Base-by-base conservation (phyloP, 2,113 vertebrate species). In the Xiphophorus maculatus region DNA sequence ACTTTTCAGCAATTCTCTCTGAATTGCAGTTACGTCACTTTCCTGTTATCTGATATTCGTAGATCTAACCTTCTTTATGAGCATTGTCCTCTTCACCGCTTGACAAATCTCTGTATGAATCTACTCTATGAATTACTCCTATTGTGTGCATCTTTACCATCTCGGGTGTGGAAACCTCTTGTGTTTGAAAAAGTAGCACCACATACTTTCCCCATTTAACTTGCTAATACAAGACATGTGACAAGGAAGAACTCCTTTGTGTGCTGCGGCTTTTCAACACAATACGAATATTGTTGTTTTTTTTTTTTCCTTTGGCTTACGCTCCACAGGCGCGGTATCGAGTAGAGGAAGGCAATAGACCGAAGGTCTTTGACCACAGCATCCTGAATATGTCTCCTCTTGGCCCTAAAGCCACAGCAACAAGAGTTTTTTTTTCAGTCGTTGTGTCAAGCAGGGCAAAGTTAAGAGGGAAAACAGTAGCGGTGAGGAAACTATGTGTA, bases 321-420 rank as follows among this genome's bases (percentile, higher is more conserved):
- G 35, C 63, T 82, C 68, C 25, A 33, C 64, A 71, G 27, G 32
- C 22, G 44, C 37, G 63, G 9, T 13, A 42, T 30, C 86, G 84
- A 90, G 84, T 90, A 90, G 84, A 93, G 93, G 92, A 94, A 93
- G 90, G 88, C 69, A 89, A 81, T 73, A 74, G 84, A 79, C 87
- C 84, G 81, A 73, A 87, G 89, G 88, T 90, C 84, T 87, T 69
- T 77, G 87, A 93, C 93, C 92, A 93, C 93, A 91, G 88, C 86
- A 94, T 94, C 93, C 93, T 94, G 90, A 94, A 81, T 84, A 67
- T 27, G 77, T 75, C 77, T 84, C 79, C 72, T 85, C 68, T 85
- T 76, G 79, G 87, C 70, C 74, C 48, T 42, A 73, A 61, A 77
- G 33, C 81, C 51, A 77, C 37, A 69, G 35, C 68, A 51, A 30